Percentiles rank a stretch among this genome's conserved stretches.
Conservation (phyloP, 2,888 invertebrate species). For the Drosophila lacicola region DNA sequence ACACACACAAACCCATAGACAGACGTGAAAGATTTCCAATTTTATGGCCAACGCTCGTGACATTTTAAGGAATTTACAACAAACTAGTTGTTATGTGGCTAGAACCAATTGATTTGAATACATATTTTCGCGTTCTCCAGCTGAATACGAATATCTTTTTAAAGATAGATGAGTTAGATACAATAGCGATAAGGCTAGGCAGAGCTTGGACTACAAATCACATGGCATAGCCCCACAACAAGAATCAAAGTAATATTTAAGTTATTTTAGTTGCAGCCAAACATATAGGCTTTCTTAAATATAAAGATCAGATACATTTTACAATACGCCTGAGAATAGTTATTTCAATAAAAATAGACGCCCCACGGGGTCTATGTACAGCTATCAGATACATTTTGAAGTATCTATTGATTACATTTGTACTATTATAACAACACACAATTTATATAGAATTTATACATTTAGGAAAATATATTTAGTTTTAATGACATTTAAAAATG, state of each 20-base stretch:
- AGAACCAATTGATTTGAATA: conserved; percentile 67
- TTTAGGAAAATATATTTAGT: too few species aligned
- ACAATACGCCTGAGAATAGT: too few species aligned
- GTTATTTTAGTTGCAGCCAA: too few species aligned
- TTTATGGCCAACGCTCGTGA: conserved; percentile 77
- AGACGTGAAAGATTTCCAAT: conserved; percentile 76
- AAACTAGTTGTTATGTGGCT: conserved; percentile 39
- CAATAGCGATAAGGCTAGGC: neutral
- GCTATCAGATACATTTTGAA: neutral
- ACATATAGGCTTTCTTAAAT: too few species aligned
- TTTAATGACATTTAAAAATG: too few species aligned
- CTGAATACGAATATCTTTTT: conserved; percentile 3
- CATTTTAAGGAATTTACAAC: conserved; percentile 63
- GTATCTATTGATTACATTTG: neutral
- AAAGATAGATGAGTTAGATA: conserved; percentile 7
- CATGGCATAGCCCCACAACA: neutral
- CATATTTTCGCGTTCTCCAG: conserved; percentile 35
- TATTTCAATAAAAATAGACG: neutral
- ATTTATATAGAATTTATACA: too few species aligned
- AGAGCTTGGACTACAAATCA: neutral
- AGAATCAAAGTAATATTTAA: neutral
- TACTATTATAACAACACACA: too few species aligned
- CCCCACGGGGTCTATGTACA: neutral
- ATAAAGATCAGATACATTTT: neutral
- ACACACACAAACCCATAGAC: neutral